Evolutionary conservation across 1,140 invertebrate species (phyloP).

Genomic region (Temnothorax longispinosus): DNA sequence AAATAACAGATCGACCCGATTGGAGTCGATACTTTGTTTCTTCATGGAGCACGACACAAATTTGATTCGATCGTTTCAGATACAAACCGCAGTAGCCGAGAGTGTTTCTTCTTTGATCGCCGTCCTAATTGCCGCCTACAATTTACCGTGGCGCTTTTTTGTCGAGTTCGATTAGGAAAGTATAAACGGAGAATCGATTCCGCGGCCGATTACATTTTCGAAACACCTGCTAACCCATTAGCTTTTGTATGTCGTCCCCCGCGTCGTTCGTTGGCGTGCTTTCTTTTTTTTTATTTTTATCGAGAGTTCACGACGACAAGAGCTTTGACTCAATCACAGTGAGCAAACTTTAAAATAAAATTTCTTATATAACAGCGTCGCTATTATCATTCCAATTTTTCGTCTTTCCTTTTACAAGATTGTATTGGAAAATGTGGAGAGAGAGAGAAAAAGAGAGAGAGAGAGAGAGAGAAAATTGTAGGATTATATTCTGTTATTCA

Average conservation of each 20-base stretch:
- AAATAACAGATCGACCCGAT: not conserved
- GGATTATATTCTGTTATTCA: constrained; percentile 5
- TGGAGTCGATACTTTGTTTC: not conserved
- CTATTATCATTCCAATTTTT: not conserved
- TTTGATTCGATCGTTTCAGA: constrained; percentile 49
- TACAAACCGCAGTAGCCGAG: constrained; percentile 48
- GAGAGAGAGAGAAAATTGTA: not conserved
- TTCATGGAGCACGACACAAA: constrained; percentile 28
- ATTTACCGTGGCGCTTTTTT: constrained; percentile 62
- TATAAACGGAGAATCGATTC: constrained; percentile 43
- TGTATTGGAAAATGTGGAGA: not conserved
- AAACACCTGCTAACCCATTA: constrained; percentile 62
- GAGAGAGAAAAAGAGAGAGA: not conserved
- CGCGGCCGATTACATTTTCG: constrained; percentile 50
- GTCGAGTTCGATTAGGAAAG: constrained; percentile 17
- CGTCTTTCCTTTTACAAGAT: not conserved
- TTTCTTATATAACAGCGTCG: not conserved
- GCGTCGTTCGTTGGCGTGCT: constrained; percentile 3
- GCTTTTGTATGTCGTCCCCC: constrained; percentile 18
- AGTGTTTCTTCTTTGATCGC: constrained; percentile 65
- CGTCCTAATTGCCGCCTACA: constrained; percentile 66
- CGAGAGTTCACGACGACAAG: not conserved
- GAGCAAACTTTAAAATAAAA: not conserved
- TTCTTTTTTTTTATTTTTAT: not conserved
- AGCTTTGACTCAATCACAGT: not conserved